Percentiles rank a stretch among this genome's conserved stretches.
These are phyloP conservation scores for Rutilus rutilus DNA, from an alignment of 2,113 vertebrate genomes.

Conservation along the genomic window DNA sequence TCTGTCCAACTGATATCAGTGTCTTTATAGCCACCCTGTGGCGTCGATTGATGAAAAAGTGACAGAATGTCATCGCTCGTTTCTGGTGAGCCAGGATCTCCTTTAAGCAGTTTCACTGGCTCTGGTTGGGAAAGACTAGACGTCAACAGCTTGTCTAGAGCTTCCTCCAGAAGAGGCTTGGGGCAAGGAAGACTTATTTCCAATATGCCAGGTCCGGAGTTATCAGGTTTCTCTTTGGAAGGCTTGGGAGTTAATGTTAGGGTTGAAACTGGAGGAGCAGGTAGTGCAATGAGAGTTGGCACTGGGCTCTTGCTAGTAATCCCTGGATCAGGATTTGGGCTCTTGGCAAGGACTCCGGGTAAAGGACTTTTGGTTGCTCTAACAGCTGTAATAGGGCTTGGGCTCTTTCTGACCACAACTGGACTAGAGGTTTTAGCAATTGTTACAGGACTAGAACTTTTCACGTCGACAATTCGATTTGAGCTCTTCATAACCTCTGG, in stretches of 20 bases:
- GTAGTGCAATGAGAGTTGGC: conserved; percentile 12
- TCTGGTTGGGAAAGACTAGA: conserved; percentile 66
- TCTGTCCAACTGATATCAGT: conserved; percentile 72
- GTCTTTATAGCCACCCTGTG: conserved; percentile 70
- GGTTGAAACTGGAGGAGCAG: conserved; percentile 24
- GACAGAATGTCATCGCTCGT: conserved; percentile 49
- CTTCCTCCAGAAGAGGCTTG: conserved; percentile 73
- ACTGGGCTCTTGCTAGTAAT: conserved; percentile 12
- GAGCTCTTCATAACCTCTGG: not conserved
- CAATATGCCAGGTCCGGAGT: conserved; percentile 27
- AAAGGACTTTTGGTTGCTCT: conserved; percentile 13
- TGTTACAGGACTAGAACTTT: not conserved
- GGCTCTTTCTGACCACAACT: not conserved
- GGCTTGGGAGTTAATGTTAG: conserved; percentile 13
- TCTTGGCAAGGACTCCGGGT: not conserved
- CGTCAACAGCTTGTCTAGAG: conserved; percentile 73
- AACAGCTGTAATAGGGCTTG: not conserved
- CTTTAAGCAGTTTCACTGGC: conserved; percentile 43
- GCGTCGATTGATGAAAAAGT: conserved; percentile 63
- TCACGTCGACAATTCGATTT: not conserved
- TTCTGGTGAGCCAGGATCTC: conserved; percentile 34
- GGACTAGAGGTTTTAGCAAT: not conserved
- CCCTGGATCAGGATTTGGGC: not conserved
- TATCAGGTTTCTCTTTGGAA: conserved; percentile 20
- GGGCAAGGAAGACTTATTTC: conserved; percentile 52